Evolutionary conservation across 2,888 invertebrate genomes (phyloP).

Genomic region (Eledona agricola): DNA sequence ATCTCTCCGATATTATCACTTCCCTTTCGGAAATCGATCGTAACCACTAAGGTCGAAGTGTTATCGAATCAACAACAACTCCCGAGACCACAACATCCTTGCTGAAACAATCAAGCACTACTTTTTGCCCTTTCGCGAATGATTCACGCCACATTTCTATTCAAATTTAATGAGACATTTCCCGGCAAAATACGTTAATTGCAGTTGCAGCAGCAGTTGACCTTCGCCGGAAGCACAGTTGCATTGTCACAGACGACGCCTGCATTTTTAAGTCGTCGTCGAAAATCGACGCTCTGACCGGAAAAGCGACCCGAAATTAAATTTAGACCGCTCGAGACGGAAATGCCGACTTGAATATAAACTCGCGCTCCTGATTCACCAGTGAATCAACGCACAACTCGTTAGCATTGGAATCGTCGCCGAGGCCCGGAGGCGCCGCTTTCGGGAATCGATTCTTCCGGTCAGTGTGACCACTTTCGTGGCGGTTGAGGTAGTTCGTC

Average conservation of each 20-base stretch:
- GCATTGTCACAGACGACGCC: conserved; percentile 5
- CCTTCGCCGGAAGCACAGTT: conserved; percentile 15
- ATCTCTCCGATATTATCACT: no score
- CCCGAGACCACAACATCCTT: conserved; percentile 1
- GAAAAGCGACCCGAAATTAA: conserved; percentile 7
- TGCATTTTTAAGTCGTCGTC: neutral
- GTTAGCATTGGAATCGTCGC: no score
- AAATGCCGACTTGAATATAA: conserved; percentile 37
- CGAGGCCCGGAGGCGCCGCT: no score
- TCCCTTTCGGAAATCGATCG: conserved; percentile 6
- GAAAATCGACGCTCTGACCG: neutral
- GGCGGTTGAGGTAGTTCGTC: no score
- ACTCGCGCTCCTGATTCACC: conserved; percentile 27
- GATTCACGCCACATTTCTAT: conserved; percentile 23
- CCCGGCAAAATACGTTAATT: conserved; percentile 27
- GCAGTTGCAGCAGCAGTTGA: conserved; percentile 10
- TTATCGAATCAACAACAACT: neutral
- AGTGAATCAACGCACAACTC: conserved; percentile 1
- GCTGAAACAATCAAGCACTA: neutral
- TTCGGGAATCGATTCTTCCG: no score
- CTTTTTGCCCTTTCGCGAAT: conserved; percentile 10
- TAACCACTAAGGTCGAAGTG: neutral
- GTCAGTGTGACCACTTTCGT: no score
- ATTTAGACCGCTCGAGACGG: conserved; percentile 18
- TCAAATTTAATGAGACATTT: conserved; percentile 31